A percentile compares a stretch with the other conserved stretches of the same genome.
phyloP scores from a whole-genome alignment of 1,140 invertebrate genomes.

The Eumeta japonica region DNA sequence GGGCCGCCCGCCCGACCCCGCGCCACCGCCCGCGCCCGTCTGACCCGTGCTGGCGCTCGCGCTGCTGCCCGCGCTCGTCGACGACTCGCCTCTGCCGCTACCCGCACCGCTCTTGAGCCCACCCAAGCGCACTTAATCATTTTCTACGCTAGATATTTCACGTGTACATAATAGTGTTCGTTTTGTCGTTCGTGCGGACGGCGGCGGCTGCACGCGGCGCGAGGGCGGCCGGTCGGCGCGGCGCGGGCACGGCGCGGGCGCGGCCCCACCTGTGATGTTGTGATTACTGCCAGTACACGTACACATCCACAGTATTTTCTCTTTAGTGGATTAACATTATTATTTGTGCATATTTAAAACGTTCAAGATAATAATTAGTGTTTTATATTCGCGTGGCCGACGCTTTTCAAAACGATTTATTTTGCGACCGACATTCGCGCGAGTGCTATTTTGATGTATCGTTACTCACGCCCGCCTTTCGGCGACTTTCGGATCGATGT shows the following conservation, averaged over 20 bases:
- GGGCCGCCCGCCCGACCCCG: constrained; percentile 31
- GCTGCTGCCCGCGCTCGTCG: constrained; percentile 38
- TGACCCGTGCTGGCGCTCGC: constrained; percentile 34
- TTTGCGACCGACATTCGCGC: constrained; percentile 44
- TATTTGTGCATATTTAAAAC: constrained; percentile 34
- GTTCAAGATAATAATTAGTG: constrained; percentile 38
- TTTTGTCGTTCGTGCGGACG: not conserved
- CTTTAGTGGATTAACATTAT: constrained; percentile 20
- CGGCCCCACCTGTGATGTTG: not conserved
- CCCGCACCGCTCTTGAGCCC: constrained; percentile 50
- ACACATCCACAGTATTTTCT: constrained; percentile 21
- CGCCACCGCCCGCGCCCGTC: constrained; percentile 42
- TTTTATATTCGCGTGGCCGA: constrained; percentile 45
- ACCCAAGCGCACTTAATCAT: constrained; percentile 50
- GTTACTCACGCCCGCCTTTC: constrained; percentile 26
- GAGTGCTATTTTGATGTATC: constrained; percentile 20
- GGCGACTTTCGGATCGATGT: too few relatives aligned
- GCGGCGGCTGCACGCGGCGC: constrained; percentile 16
- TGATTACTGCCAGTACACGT: constrained; percentile 13
- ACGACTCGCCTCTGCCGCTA: constrained; percentile 36
- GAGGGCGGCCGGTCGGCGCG: constrained; percentile 23
- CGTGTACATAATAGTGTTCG: constrained; percentile 23
- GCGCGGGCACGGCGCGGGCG: constrained; percentile 18
- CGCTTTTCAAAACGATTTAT: constrained; percentile 45
- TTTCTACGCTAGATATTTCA: constrained; percentile 47